These are phyloP conservation scores for Theocolax elegans DNA, from an alignment of 1,140 invertebrate species.

Conservation along the genomic window DNA sequence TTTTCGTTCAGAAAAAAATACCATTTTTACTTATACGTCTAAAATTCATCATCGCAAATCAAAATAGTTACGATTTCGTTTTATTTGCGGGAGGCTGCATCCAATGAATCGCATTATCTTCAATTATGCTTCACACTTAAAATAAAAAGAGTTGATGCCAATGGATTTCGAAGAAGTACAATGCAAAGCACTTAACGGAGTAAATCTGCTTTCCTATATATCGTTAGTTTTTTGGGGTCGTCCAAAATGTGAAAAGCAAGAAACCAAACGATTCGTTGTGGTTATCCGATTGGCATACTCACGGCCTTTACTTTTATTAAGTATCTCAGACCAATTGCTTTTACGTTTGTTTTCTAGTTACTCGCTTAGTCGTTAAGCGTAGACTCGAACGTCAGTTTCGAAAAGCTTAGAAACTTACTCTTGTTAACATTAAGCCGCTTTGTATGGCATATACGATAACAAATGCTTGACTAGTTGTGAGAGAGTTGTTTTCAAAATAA, in stretches of 20 bases:
- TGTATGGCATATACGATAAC: background rate
- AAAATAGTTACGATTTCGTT: too few relatives aligned
- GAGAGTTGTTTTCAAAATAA: too few relatives aligned
- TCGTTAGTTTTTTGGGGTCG: too few relatives aligned
- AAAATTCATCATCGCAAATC: too few relatives aligned
- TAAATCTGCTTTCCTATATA: background rate
- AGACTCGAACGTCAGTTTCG: background rate
- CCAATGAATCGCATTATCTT: constrained; percentile 4
- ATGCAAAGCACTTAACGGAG: constrained; percentile 15
- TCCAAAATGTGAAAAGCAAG: background rate
- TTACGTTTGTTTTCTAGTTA: background rate
- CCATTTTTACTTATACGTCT: too few relatives aligned
- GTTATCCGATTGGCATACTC: background rate
- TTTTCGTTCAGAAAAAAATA: too few relatives aligned
- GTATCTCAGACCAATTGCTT: too few relatives aligned
- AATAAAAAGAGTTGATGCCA: background rate
- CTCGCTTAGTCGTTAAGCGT: background rate
- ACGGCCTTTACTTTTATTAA: background rate
- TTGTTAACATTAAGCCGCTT: background rate
- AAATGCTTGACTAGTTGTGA: too few relatives aligned
- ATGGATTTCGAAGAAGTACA: constrained; percentile 11
- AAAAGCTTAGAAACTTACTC: background rate
- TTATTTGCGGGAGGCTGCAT: too few relatives aligned
- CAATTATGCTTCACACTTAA: background rate
- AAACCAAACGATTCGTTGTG: background rate